Evolutionary conservation across 2,888 invertebrate species (phyloP).

Genomic region (Norana najaformis): DNA sequence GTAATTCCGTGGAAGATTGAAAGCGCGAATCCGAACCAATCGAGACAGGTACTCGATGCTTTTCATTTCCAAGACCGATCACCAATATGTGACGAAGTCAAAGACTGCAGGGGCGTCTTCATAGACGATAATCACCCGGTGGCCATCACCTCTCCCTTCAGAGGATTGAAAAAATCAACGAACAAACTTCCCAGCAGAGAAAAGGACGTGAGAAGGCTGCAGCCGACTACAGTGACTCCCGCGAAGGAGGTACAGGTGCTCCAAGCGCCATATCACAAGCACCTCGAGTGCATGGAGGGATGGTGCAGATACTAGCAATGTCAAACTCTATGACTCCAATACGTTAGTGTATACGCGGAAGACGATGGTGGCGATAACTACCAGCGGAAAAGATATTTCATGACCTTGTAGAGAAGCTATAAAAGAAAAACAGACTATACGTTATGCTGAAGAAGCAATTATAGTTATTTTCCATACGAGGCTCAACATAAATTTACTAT

Average conservation of each 20-base stretch:
- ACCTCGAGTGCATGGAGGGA: not conserved
- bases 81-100: not conserved
- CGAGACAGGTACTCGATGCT: not conserved
- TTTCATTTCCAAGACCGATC: not conserved
- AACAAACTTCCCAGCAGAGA: not conserved
- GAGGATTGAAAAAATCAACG: not conserved
- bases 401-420: not conserved
- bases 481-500: not conserved
- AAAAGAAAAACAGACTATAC: not conserved
- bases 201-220: not conserved
- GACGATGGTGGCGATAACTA: not conserved
- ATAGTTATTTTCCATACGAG: not conserved
- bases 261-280: not conserved
- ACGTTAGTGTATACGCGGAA: not conserved
- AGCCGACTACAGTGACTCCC: not conserved
- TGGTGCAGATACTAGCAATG: not conserved
- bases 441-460: not conserved
- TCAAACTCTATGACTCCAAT: not conserved
- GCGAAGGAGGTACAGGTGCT: not conserved
- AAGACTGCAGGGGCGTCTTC: not conserved
- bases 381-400: not conserved
- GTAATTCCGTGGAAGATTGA: not conserved
- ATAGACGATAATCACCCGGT: not conserved
- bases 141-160: not conserved
- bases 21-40: conserved; percentile 5